phyloP scores from a whole-genome alignment of 2,888 invertebrate genomes.

The Orthosia incerta region DNA sequence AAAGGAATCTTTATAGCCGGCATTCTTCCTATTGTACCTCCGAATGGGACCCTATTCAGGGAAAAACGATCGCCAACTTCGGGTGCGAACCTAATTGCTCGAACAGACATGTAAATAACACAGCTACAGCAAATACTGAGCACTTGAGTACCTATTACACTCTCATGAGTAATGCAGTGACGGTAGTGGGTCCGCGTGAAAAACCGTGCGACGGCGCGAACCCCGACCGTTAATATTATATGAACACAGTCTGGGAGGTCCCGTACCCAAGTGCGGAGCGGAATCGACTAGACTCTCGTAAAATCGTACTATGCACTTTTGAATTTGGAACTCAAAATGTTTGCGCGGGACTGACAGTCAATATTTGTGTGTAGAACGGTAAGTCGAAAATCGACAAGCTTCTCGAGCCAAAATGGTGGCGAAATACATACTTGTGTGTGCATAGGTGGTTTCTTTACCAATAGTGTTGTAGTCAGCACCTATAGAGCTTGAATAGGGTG shows the following conservation, averaged over 20 bases:
- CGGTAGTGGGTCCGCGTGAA: slow-evolving; percentile 85
- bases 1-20: slow-evolving; percentile 41
- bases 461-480: background rate
- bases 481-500: background rate
- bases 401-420: slow-evolving; percentile 36
- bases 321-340: slow-evolving; percentile 81
- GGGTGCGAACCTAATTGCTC: slow-evolving; percentile 77
- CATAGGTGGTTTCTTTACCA: background rate
- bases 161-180: slow-evolving; percentile 87
- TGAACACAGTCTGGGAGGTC: slow-evolving; percentile 82
- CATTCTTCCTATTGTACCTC: slow-evolving; percentile 37
- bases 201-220: slow-evolving; percentile 82
- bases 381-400: slow-evolving; percentile 52
- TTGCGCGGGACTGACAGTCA: slow-evolving; percentile 80
- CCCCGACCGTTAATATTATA: slow-evolving; percentile 85
- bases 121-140: slow-evolving; percentile 80
- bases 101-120: slow-evolving; percentile 83
- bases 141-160: slow-evolving; percentile 86
- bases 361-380: slow-evolving; percentile 75
- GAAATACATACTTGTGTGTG: slow-evolving; percentile 29
- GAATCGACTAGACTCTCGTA: slow-evolving; percentile 84
- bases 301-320: slow-evolving; percentile 83
- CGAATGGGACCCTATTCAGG: slow-evolving; percentile 34
- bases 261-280: slow-evolving; percentile 71
- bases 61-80: slow-evolving; percentile 47